Conservation (phyloP, 2,888 invertebrate genomes). For the Allophyes oxyacanthae region DNA sequence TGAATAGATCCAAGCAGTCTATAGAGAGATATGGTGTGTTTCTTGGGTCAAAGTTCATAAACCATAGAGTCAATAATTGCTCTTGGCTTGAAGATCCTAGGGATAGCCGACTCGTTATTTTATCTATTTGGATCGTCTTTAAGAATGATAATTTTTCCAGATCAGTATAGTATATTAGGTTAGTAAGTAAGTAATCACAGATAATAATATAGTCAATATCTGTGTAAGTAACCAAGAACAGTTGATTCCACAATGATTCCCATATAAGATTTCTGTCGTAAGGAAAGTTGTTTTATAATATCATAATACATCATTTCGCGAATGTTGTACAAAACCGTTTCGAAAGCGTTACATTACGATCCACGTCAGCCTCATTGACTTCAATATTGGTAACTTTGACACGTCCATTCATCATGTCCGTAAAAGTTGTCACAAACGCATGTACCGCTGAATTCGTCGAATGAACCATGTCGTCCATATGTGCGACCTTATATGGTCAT, state of each 20-base stretch:
- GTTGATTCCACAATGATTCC: constrained; percentile 3
- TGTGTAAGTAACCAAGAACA: too few species aligned
- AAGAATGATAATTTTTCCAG: too few species aligned
- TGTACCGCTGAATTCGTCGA: constrained; percentile 71
- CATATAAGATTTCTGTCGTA: constrained; percentile 6
- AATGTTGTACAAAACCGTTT: constrained; percentile 39
- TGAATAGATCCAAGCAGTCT: constrained; percentile 31
- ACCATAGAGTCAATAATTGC: constrained; percentile 32
- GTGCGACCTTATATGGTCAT: constrained; percentile 76
- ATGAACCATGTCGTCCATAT: constrained; percentile 74
- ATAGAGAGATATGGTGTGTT: constrained; percentile 30
- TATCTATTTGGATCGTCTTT: constrained; percentile 25
- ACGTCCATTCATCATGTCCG: constrained; percentile 60
- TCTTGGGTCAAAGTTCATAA: constrained; percentile 42
- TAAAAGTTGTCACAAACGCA: constrained; percentile 61
- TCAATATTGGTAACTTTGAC: constrained; percentile 52
- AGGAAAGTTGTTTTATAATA: constrained; percentile 12
- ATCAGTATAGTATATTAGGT: background rate
- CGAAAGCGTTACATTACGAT: constrained; percentile 51
- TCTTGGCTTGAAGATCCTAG: constrained; percentile 42
- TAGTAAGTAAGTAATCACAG: too few species aligned
- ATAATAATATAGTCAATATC: too few species aligned
- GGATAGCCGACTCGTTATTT: constrained; percentile 26
- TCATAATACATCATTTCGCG: constrained; percentile 43
- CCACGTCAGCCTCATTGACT: constrained; percentile 39